Conservation (phyloP, 1,140 invertebrate genomes). For the Drosophila mojavensis region DNA sequence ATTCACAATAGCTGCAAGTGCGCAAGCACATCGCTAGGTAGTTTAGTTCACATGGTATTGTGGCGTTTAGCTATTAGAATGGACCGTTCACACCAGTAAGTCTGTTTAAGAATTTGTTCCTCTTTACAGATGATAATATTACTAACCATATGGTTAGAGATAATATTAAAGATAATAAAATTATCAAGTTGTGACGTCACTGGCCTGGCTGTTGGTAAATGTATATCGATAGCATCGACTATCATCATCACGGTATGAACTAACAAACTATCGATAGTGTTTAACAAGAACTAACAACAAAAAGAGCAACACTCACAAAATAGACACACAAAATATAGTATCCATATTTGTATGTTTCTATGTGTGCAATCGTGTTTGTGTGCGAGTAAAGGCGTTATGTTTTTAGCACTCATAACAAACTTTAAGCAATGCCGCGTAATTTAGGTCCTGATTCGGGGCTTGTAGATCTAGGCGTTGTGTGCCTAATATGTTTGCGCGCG, state of each 20-base stretch:
- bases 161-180: too few relatives aligned
- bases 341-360: conserved; percentile 6
- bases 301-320: conserved; percentile 43
- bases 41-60: too few relatives aligned
- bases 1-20: not conserved
- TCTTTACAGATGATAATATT: not conserved
- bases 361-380: conserved; percentile 7
- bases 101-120: not conserved
- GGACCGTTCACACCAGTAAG: too few relatives aligned
- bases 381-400: conserved; percentile 34
- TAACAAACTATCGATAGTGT: conserved; percentile 32
- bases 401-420: conserved; percentile 37
- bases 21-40: not conserved
- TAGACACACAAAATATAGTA: conserved; percentile 41
- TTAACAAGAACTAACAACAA: conserved; percentile 38
- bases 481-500: conserved; percentile 85
- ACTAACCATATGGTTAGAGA: too few relatives aligned
- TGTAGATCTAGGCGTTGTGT: conserved; percentile 86
- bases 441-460: conserved; percentile 43
- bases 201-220: too few relatives aligned
- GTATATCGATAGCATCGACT: not conserved
- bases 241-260: not conserved
- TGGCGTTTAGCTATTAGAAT: too few relatives aligned
- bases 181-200: not conserved
- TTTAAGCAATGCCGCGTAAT: conserved; percentile 40